Conservation (phyloP, 1,140 invertebrate genomes). For the Branchinecta lindahli region DNA sequence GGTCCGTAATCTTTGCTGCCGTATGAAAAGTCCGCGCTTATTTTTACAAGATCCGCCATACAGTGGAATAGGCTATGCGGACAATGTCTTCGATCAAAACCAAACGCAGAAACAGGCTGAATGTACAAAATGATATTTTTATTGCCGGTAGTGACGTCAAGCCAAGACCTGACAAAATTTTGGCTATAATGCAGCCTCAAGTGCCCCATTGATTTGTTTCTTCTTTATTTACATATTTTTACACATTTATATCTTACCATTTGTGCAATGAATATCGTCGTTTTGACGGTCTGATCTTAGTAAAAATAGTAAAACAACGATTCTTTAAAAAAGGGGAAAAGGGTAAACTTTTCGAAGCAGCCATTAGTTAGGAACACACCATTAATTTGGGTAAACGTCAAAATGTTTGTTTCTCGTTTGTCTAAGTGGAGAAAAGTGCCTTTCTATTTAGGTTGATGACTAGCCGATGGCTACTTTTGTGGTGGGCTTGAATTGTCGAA, state of each 20-base stretch:
- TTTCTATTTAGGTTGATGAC: too few relatives aligned
- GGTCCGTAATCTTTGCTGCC: too few relatives aligned
- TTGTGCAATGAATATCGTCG: not conserved
- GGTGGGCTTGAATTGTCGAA: too few relatives aligned
- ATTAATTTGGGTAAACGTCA: too few relatives aligned
- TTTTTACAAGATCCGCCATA: too few relatives aligned
- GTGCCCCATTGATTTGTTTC: not conserved
- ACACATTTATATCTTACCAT: not conserved
- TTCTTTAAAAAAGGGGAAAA: not conserved
- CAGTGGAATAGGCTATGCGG: too few relatives aligned
- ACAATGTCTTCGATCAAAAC: not conserved
- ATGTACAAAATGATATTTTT: not conserved
- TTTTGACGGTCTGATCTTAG: conserved; percentile 3
- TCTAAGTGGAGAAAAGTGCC: too few relatives aligned
- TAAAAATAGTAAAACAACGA: not conserved
- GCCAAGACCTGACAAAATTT: not conserved
- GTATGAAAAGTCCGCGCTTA: too few relatives aligned
- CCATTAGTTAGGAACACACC: too few relatives aligned
- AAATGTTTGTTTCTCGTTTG: too few relatives aligned
- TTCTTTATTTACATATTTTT: not conserved
- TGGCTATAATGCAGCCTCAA: not conserved
- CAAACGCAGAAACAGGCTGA: not conserved
- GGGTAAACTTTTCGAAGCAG: not conserved
- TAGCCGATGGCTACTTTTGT: too few relatives aligned
- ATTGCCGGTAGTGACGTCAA: not conserved